Evolutionary conservation across 2,797 vertebrate genomes (phyloP).

Genomic region (Neosilurus mollespiculum): DNA sequence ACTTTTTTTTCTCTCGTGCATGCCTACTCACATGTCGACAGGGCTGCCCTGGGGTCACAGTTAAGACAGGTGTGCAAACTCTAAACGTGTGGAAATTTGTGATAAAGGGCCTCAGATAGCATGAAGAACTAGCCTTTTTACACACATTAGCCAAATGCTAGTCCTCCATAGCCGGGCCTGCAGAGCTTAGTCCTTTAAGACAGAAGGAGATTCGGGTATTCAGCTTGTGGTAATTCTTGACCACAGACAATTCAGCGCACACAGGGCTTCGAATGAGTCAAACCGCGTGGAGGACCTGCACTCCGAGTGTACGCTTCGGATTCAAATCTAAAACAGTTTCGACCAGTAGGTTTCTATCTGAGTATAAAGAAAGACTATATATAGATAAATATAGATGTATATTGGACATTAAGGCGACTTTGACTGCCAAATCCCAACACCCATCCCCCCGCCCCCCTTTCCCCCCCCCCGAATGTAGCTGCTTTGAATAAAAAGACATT

Average conservation of each 20-base stretch:
- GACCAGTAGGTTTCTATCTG: neutral
- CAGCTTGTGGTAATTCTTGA: neutral
- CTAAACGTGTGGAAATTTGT: conserved; percentile 39
- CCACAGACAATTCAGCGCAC: neutral
- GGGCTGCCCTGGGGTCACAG: conserved; percentile 35
- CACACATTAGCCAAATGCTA: conserved; percentile 27
- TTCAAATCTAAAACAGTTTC: no score
- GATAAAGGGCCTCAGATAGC: conserved; percentile 41
- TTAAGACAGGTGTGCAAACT: conserved; percentile 55
- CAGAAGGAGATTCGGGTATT: conserved; percentile 14
- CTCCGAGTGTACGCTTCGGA: no score
- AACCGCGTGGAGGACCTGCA: neutral
- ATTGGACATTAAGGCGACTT: conserved; percentile 13
- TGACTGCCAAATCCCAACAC: conserved; percentile 47
- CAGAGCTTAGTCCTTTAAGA: conserved; percentile 12
- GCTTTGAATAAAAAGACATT: conserved; percentile 34
- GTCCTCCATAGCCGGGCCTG: neutral
- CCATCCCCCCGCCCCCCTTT: no score
- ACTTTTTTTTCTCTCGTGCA: conserved; percentile 2
- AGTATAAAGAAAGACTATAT: neutral
- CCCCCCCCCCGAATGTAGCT: neutral
- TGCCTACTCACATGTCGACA: conserved; percentile 24
- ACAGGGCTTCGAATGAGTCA: neutral
- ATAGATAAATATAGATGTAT: neutral
- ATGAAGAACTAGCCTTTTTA: conserved; percentile 6